Conservation (phyloP, 2,888 invertebrate species). For the Listrodromus nycthemerus region DNA sequence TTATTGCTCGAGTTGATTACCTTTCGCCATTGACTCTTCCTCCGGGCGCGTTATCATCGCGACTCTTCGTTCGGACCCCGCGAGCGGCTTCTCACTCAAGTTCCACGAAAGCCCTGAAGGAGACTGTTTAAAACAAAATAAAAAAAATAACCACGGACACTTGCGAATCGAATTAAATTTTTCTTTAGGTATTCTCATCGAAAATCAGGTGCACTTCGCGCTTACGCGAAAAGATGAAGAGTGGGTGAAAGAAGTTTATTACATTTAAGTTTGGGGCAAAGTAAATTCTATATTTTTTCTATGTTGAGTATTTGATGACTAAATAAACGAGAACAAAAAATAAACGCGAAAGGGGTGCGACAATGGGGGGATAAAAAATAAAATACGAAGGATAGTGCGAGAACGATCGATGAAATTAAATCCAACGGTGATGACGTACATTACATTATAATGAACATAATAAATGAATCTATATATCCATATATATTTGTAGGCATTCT, state of each 20-base stretch:
- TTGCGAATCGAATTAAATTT: slow-evolving; percentile 25
- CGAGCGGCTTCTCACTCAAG: slow-evolving; percentile 27
- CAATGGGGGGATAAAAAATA: not conserved
- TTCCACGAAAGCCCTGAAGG: slow-evolving; percentile 27
- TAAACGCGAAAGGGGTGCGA: slow-evolving; percentile 12
- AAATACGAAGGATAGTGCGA: slow-evolving; percentile 12
- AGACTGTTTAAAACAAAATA: slow-evolving; percentile 17
- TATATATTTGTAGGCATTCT: slow-evolving; percentile 82
- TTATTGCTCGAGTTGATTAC: slow-evolving; percentile 65
- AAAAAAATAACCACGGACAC: slow-evolving; percentile 8
- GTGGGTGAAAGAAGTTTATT: slow-evolving; percentile 78
- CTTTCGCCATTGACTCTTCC: slow-evolving; percentile 73
- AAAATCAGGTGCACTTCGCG: slow-evolving; percentile 37
- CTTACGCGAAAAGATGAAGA: slow-evolving; percentile 21
- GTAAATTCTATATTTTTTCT: slow-evolving; percentile 84
- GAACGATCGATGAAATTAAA: slow-evolving; percentile 54
- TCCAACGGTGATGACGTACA: slow-evolving; percentile 71
- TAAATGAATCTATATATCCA: slow-evolving; percentile 70
- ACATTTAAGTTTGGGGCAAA: slow-evolving; percentile 83
- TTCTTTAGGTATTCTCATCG: slow-evolving; percentile 11
- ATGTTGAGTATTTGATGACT: slow-evolving; percentile 81
- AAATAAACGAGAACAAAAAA: slow-evolving; percentile 68
- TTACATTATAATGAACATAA: slow-evolving; percentile 67
- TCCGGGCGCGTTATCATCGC: slow-evolving; percentile 69
- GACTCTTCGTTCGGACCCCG: slow-evolving; percentile 42